phyloP scores from a whole-genome alignment of 2,113 vertebrate species.

The Megaceryle maxima region DNA sequence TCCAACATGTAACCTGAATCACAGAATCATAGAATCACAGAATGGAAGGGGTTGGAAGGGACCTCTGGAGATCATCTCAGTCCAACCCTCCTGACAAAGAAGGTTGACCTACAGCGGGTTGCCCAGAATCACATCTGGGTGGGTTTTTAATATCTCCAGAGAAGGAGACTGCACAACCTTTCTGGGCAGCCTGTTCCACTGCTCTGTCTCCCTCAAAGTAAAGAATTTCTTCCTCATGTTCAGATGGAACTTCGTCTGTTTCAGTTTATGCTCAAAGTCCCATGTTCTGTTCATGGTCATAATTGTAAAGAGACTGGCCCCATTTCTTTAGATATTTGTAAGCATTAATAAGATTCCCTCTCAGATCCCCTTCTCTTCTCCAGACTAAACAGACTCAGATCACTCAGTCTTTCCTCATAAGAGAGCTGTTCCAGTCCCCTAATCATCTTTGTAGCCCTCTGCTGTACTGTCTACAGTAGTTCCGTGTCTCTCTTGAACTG shows the following conservation, averaged over 20 bases:
- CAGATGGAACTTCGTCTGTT: not conserved
- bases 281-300: not conserved
- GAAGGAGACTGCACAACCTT: not conserved
- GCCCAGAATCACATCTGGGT: not conserved
- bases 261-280: not conserved
- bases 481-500: not conserved
- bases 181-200: not conserved
- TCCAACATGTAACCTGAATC: not conserved
- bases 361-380: not conserved
- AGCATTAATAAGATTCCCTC: not conserved
- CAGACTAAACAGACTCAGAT: not conserved
- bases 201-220: not conserved
- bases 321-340: not conserved
- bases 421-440: not conserved
- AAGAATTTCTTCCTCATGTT: not conserved
- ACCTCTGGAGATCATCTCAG: not conserved
- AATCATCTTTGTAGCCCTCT: not conserved
- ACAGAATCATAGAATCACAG: not conserved
- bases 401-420: not conserved
- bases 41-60: not conserved
- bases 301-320: not conserved
- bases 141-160: not conserved
- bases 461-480: not conserved
- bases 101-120: not conserved
- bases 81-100: not conserved